phyloP scores from a whole-genome alignment of 2,113 vertebrate species.

The Scomber japonicus region DNA sequence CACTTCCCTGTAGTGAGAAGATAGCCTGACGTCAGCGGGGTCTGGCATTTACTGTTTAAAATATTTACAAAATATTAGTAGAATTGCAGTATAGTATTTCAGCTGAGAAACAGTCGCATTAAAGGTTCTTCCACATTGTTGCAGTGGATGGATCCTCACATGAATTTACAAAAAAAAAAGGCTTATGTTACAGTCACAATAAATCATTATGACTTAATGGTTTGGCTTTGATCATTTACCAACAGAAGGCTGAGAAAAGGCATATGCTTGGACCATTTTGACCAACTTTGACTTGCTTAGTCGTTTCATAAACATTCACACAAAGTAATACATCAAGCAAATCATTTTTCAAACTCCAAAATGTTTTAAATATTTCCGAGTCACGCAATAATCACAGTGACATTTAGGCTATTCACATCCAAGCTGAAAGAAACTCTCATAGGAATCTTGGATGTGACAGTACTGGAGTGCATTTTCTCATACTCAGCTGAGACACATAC shows the following conservation, averaged over 20 bases:
- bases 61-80: not conserved
- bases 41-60: not conserved
- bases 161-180: not conserved
- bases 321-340: not conserved
- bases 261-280: not conserved
- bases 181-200: not conserved
- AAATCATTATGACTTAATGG: not conserved
- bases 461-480: slow-evolving; percentile 48
- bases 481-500: slow-evolving; percentile 63
- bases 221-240: slow-evolving; percentile 43
- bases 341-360: not conserved
- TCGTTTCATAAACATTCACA: not conserved
- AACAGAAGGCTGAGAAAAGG: not conserved
- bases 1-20: slow-evolving; percentile 21
- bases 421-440: slow-evolving; percentile 24
- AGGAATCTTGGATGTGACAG: slow-evolving; percentile 29
- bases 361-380: not conserved
- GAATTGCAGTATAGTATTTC: not conserved
- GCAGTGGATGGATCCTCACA: not conserved
- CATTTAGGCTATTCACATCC: not conserved
- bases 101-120: not conserved
- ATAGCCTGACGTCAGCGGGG: slow-evolving; percentile 33
- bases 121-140: not conserved
- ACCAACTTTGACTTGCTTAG: not conserved
- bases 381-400: not conserved